Percentiles rank a stretch among this genome's conserved stretches.
These are phyloP conservation scores for Conus ventricosus DNA, from an alignment of 1,140 invertebrate genomes.

Conservation along the genomic window DNA sequence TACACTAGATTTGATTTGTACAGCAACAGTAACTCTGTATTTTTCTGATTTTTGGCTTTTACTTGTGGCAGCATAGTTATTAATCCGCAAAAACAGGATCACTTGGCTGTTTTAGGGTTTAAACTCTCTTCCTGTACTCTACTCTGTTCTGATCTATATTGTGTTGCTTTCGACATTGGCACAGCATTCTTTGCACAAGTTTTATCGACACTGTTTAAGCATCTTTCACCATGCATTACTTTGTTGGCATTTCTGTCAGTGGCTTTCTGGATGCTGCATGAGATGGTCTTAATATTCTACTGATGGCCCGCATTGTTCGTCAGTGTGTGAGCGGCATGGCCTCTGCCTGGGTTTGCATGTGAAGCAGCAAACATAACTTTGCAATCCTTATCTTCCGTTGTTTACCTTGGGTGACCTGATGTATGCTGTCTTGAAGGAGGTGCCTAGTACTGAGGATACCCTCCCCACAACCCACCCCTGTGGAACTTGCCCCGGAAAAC, in stretches of 20 bases:
- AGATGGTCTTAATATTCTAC: not conserved
- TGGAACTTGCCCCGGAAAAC: conserved; percentile 33
- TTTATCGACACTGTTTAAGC: no score
- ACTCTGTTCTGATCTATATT: not conserved
- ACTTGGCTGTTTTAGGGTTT: not conserved
- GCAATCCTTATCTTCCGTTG: not conserved
- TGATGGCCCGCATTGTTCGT: not conserved
- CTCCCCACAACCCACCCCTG: not conserved
- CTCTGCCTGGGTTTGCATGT: not conserved
- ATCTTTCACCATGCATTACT: no score
- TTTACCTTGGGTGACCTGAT: conserved; percentile 21
- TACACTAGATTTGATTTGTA: not conserved
- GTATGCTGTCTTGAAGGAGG: conserved; percentile 51
- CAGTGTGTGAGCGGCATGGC: not conserved
- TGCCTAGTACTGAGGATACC: conserved; percentile 44
- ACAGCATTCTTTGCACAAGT: not conserved
- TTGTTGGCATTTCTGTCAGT: not conserved
- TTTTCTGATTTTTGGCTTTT: not conserved
- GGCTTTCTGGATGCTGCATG: not conserved
- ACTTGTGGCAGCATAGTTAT: not conserved
- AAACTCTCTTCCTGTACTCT: not conserved
- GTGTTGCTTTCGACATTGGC: not conserved
- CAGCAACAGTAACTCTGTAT: not conserved
- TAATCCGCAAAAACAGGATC: not conserved
- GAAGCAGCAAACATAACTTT: not conserved